phyloP scores from a whole-genome alignment of 2,797 vertebrate species.

The Cebuella pygmaea region DNA sequence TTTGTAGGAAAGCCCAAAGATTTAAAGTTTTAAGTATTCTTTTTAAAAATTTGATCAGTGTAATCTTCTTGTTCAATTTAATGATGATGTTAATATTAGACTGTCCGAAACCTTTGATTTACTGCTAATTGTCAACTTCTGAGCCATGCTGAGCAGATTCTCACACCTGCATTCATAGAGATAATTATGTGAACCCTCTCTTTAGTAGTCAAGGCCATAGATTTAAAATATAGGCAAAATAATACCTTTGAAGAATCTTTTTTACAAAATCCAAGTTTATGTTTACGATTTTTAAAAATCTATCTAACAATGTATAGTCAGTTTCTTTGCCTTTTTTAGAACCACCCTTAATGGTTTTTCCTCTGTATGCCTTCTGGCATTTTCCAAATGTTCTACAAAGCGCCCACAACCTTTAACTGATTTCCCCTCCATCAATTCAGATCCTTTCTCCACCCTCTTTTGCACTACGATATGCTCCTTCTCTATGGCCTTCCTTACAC shows the following conservation, averaged over 20 bases:
- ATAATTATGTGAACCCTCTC: constrained; percentile 12
- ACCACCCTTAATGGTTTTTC: background rate
- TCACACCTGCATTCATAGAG: background rate
- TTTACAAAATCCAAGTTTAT: background rate
- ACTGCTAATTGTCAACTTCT: constrained; percentile 48
- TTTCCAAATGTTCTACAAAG: constrained; percentile 40
- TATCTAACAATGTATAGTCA: background rate
- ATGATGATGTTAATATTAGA: constrained; percentile 44
- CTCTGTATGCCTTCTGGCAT: background rate
- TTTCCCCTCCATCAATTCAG: background rate
- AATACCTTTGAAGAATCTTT: background rate
- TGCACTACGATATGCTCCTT: background rate
- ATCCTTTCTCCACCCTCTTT: background rate
- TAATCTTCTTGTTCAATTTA: constrained; percentile 59
- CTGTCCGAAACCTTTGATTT: constrained; percentile 48
- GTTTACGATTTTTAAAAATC: background rate
- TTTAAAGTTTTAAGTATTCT: constrained; percentile 26
- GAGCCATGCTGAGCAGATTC: background rate
- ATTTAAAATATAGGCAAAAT: constrained; percentile 44
- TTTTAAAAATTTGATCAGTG: constrained; percentile 38
- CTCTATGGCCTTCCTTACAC: background rate
- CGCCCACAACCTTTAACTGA: background rate
- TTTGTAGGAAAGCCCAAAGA: constrained; percentile 15
- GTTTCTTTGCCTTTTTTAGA: background rate
- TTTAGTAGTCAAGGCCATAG: background rate